Evolutionary conservation across 2,888 invertebrate genomes (phyloP).

Genomic region (Micropterix aruncella): DNA sequence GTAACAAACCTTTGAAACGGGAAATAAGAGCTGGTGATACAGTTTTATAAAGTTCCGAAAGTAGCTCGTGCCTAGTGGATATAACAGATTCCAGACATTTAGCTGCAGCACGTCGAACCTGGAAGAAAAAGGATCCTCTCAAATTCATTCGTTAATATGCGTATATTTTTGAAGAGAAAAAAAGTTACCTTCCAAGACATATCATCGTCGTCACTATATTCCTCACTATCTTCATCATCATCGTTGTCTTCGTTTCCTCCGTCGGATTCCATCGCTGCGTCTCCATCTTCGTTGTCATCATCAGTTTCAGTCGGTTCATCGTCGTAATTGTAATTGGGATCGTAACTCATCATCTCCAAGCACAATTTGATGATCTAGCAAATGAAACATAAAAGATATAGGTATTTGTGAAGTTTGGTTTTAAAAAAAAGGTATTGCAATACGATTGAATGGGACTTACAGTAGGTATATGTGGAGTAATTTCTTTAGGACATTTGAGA

Average conservation of each 20-base stretch:
- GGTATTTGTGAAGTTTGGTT: slow-evolving; percentile 5
- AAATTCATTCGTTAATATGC: no score
- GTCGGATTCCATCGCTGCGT: slow-evolving; percentile 51
- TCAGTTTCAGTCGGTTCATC: slow-evolving; percentile 62
- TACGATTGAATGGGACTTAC: slow-evolving; percentile 40
- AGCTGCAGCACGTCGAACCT: slow-evolving; percentile 82
- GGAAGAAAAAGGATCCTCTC: no score
- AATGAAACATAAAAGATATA: slow-evolving; percentile 11
- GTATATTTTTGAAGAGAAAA: not conserved
- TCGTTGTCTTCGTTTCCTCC: slow-evolving; percentile 50
- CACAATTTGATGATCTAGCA: slow-evolving; percentile 83
- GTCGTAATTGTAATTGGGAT: slow-evolving; percentile 99
- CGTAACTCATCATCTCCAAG: slow-evolving; percentile 84
- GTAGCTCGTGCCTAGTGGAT: slow-evolving; percentile 78
- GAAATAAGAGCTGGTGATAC: slow-evolving; percentile 86
- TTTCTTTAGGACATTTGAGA: slow-evolving; percentile 92
- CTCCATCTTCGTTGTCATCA: slow-evolving; percentile 56
- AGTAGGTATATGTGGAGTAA: slow-evolving; percentile 75
- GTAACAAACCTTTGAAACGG: slow-evolving; percentile 78
- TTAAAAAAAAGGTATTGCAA: slow-evolving; percentile 3
- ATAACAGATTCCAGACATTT: slow-evolving; percentile 96
- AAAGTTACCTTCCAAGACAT: slow-evolving; percentile 88
- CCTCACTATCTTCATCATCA: slow-evolving; percentile 75
- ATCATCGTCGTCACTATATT: slow-evolving; percentile 98
- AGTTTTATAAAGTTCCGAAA: slow-evolving; percentile 75